Evolutionary conservation across 2,113 vertebrate species (phyloP).

Genomic region (Thalassarche chlororhynchos): DNA sequence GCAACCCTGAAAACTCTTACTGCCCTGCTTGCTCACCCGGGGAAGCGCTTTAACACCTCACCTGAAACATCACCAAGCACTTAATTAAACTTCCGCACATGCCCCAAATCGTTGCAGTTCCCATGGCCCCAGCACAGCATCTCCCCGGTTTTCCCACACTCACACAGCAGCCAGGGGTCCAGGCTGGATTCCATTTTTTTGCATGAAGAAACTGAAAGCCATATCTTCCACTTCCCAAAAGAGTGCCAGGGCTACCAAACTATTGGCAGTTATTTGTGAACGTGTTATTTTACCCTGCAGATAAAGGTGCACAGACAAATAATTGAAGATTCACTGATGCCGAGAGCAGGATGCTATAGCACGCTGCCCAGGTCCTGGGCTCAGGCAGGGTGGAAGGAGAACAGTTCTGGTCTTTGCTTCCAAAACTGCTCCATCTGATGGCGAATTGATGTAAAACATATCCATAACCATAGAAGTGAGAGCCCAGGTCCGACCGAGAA

Average conservation of each 20-base stretch:
- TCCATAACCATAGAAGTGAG: not conserved
- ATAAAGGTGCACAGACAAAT: not conserved
- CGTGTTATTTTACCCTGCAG: accelerated
- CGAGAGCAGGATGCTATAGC: not conserved
- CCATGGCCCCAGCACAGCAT: not conserved
- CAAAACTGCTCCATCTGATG: conserved; percentile 63
- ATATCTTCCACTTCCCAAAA: not conserved
- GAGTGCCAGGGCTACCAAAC: not conserved
- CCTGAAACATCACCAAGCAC: not conserved
- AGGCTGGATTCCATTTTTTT: not conserved
- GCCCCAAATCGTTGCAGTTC: accelerated
- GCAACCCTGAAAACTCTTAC: not conserved
- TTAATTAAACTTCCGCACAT: not conserved
- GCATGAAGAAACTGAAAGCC: not conserved
- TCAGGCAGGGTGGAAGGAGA: not conserved
- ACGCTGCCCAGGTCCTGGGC: not conserved
- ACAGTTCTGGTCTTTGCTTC: not conserved
- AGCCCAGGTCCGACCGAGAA: not conserved
- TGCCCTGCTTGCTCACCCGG: not conserved
- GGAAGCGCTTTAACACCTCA: not conserved
- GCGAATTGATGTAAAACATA: conserved; percentile 17
- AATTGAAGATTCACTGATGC: not conserved
- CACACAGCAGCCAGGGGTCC: not conserved
- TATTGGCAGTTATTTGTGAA: not conserved
- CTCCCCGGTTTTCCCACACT: not conserved